phyloP scores from a whole-genome alignment of 2,888 invertebrate genomes.

The Limnephilus lunatus region DNA sequence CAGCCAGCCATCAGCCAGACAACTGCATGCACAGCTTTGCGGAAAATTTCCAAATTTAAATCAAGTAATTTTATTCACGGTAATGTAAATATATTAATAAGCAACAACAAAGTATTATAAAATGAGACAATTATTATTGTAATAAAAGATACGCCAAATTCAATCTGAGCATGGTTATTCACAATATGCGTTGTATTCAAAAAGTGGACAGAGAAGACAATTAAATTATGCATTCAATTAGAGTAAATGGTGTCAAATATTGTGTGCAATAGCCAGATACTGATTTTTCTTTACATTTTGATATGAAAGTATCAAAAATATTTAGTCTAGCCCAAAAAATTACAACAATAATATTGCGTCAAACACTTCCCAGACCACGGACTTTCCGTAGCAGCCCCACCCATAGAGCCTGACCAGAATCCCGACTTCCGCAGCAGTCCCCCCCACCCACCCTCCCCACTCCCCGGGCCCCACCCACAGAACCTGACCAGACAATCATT shows the following conservation, averaged over 20 bases:
- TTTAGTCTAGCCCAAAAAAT: conserved; percentile 71
- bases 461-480: conserved; percentile 7
- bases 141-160: conserved; percentile 6
- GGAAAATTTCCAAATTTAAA: not conserved
- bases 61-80: conserved; percentile 8
- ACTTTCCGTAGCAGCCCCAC: not conserved
- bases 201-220: conserved; percentile 22
- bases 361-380: not conserved
- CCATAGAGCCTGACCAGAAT: conserved; percentile 24
- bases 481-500: conserved; percentile 26
- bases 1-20: not conserved
- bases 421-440: not conserved
- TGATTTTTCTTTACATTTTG: conserved; percentile 64
- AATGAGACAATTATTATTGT: conserved; percentile 24
- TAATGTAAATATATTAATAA: conserved; percentile 7
- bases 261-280: conserved; percentile 58
- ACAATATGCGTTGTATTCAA: conserved; percentile 8
- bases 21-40: conserved; percentile 5
- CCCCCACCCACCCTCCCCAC: not conserved
- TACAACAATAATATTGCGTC: conserved; percentile 46
- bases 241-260: conserved; percentile 29
- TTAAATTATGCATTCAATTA: conserved; percentile 1
- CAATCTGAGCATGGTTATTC: conserved; percentile 35
- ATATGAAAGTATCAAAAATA: conserved; percentile 80
- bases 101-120: conserved; percentile 32